These are phyloP conservation scores for Muricea muricata DNA, from an alignment of 92 coral and sea anemone species.

Conservation along the genomic window DNA sequence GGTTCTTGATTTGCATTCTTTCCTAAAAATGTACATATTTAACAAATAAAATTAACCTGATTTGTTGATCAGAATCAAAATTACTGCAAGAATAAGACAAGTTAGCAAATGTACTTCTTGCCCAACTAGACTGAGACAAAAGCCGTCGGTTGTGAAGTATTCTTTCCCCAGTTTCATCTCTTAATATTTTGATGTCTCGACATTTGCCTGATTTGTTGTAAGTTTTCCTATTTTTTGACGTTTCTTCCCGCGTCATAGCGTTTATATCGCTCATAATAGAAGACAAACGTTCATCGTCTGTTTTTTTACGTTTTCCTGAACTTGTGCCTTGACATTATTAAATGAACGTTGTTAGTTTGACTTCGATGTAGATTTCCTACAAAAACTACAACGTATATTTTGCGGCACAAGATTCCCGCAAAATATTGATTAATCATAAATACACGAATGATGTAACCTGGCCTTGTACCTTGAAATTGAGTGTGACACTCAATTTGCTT, in stretches of 20 bases:
- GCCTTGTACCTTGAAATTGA: not conserved
- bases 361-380: not conserved
- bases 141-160: not conserved
- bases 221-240: not conserved
- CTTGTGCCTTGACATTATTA: no score
- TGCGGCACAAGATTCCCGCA: not conserved
- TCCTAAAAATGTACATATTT: not conserved
- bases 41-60: no score
- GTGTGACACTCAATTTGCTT: not conserved
- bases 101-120: not conserved
- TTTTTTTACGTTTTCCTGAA: not conserved
- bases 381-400: not conserved
- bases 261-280: constrained; percentile 2
- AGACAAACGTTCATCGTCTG: not conserved
- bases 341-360: not conserved
- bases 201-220: not conserved
- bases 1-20: not conserved
- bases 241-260: not conserved
- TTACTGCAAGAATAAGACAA: not conserved
- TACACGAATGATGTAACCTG: not conserved
- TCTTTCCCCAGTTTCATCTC: constrained; percentile 11
- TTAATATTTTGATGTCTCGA: not conserved
- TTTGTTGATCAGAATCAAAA: not conserved
- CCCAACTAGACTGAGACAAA: constrained; percentile 11
- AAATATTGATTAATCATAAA: no score